Conservation (phyloP, 2,113 vertebrate genomes). For the Ageneiosus marmoratus region DNA sequence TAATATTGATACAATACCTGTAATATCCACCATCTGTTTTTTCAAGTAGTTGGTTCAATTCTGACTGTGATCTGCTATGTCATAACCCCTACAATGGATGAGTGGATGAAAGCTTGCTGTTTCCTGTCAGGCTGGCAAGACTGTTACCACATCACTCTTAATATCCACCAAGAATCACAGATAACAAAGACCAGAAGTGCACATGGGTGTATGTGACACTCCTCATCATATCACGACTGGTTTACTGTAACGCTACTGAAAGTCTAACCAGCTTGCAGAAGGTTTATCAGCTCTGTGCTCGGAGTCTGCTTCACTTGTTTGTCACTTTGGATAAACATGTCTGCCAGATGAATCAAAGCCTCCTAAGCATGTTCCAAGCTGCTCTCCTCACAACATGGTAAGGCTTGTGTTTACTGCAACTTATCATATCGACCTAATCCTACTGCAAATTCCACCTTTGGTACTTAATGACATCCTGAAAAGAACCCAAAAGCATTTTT, state of each 20-base stretch:
- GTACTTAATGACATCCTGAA: background rate
- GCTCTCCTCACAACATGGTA: background rate
- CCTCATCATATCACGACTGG: background rate
- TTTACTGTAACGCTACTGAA: background rate
- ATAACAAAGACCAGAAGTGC: background rate
- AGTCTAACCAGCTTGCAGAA: background rate
- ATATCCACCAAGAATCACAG: background rate
- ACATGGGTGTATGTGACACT: background rate
- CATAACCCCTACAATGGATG: background rate
- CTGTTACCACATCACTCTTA: background rate
- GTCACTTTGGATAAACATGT: background rate
- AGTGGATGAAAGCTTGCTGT: background rate
- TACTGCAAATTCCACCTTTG: background rate
- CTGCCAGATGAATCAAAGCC: conserved; percentile 8
- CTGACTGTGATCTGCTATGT: background rate
- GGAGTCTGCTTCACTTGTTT: conserved; percentile 5
- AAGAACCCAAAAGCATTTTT: background rate
- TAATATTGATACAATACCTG: background rate
- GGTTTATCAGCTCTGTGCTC: conserved; percentile 4
- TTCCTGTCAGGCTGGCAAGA: background rate
- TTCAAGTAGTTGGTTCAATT: background rate
- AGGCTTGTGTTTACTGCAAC: background rate
- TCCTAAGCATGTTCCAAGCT: background rate
- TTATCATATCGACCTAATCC: background rate
- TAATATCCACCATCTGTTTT: background rate